These are phyloP conservation scores for Pyrgus malvae DNA, from an alignment of 2,888 invertebrate species.

Conservation along the genomic window DNA sequence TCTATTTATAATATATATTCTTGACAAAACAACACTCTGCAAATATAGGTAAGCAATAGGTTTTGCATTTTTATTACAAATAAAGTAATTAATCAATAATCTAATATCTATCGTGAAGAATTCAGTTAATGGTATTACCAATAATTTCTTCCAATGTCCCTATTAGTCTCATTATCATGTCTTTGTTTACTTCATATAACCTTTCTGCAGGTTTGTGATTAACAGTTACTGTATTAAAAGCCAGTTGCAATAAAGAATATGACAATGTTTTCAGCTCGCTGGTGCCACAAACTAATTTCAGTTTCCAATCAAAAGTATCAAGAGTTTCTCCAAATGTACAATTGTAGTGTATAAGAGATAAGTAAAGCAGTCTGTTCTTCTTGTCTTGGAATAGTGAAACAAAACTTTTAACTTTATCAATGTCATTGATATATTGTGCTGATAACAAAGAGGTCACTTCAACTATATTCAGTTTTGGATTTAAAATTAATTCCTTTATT, in stretches of 20 bases:
- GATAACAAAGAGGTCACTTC: not conserved
- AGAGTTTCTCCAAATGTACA: slow-evolving; percentile 50
- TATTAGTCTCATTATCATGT: slow-evolving; percentile 4
- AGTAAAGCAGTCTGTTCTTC: slow-evolving; percentile 44
- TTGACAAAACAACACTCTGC: too few species aligned
- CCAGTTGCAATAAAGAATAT: slow-evolving; percentile 55
- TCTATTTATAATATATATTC: too few species aligned
- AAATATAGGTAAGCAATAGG: not conserved
- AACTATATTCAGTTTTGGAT: slow-evolving; percentile 8
- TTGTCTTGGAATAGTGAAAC: slow-evolving; percentile 25
- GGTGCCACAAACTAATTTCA: slow-evolving; percentile 56
- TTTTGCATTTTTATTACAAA: too few species aligned
- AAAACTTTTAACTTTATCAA: not conserved
- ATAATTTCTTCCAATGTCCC: slow-evolving; percentile 4
- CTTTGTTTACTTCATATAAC: slow-evolving; percentile 18
- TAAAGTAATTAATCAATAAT: too few species aligned
- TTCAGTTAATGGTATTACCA: not conserved
- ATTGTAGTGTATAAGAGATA: slow-evolving; percentile 45
- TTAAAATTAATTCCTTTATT: slow-evolving; percentile 7
- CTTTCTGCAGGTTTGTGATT: slow-evolving; percentile 1
- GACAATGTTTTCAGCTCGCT: slow-evolving; percentile 54
- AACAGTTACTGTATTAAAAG: slow-evolving; percentile 41
- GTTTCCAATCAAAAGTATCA: slow-evolving; percentile 52
- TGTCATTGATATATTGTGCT: not conserved
- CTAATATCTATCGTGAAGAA: too few species aligned